phyloP scores from a whole-genome alignment of 2,797 vertebrate genomes.

The Phataginus tricuspis region DNA sequence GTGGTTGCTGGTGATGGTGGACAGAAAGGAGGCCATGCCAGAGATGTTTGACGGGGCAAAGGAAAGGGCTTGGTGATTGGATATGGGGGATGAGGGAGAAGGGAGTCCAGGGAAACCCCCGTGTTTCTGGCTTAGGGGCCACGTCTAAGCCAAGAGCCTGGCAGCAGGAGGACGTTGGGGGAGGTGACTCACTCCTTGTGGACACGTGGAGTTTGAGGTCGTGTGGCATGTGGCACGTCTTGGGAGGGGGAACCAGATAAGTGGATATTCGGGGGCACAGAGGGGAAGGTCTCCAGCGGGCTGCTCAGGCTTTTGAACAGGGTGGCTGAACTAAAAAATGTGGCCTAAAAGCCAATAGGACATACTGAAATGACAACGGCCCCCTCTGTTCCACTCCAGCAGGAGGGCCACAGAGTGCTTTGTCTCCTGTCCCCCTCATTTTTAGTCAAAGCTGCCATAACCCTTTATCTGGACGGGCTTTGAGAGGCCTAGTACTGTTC shows the following conservation, averaged over 20 bases:
- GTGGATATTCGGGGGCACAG: no score
- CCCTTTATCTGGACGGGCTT: background rate
- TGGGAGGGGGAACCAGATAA: rapidly evolving
- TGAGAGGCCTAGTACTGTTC: background rate
- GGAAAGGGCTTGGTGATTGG: background rate
- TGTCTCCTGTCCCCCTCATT: background rate
- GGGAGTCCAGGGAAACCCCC: background rate
- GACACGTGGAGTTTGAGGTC: background rate
- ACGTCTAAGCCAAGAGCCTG: background rate
- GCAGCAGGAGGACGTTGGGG: background rate
- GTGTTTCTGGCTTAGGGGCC: background rate
- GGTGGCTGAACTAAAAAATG: background rate
- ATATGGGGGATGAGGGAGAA: background rate
- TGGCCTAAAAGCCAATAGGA: background rate
- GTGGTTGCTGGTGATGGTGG: background rate
- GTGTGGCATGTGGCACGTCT: background rate
- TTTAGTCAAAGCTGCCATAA: background rate
- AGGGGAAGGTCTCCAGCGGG: background rate
- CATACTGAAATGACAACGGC: background rate
- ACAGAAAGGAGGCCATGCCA: background rate
- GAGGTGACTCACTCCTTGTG: background rate
- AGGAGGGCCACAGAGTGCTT: background rate
- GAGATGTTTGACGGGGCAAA: background rate
- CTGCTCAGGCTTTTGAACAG: background rate
- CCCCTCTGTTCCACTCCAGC: background rate